Evolutionary conservation across 2,113 vertebrate genomes (phyloP).

Genomic region (Marcusenius ussheri): DNA sequence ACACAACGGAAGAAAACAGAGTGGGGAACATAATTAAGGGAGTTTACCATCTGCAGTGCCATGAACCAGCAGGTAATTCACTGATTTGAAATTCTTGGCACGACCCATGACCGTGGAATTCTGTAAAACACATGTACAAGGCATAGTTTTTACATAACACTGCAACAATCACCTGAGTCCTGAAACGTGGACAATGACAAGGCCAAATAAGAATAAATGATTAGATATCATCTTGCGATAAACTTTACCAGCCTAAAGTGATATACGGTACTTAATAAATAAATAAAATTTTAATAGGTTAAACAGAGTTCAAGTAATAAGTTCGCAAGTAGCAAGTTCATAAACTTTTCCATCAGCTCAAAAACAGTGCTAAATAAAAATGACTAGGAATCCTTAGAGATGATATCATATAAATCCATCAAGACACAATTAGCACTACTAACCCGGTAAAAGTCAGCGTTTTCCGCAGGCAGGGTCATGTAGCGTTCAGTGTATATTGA

Average conservation of each 20-base stretch:
- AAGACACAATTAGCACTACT: conserved; percentile 35
- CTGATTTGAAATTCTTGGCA: conserved; percentile 83
- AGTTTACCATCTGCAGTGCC: conserved; percentile 94
- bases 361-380: not conserved
- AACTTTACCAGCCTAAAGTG: not conserved
- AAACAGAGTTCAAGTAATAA: not conserved
- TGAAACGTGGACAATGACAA: not conserved
- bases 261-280: not conserved
- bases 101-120: conserved; percentile 86
- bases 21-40: not conserved
- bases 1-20: not conserved
- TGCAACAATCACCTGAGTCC: not conserved
- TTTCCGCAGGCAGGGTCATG: conserved; percentile 75
- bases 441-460: conserved; percentile 69
- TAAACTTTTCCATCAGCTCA: not conserved
- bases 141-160: not conserved
- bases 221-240: not conserved
- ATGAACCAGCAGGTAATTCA: conserved; percentile 91
- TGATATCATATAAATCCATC: not conserved
- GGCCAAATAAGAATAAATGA: not conserved
- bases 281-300: not conserved
- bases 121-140: conserved; percentile 52
- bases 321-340: not conserved
- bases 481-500: conserved; percentile 84
- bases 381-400: not conserved